These are phyloP conservation scores for Pediacus dermestoides DNA, from an alignment of 2,888 invertebrate species.

Conservation along the genomic window DNA sequence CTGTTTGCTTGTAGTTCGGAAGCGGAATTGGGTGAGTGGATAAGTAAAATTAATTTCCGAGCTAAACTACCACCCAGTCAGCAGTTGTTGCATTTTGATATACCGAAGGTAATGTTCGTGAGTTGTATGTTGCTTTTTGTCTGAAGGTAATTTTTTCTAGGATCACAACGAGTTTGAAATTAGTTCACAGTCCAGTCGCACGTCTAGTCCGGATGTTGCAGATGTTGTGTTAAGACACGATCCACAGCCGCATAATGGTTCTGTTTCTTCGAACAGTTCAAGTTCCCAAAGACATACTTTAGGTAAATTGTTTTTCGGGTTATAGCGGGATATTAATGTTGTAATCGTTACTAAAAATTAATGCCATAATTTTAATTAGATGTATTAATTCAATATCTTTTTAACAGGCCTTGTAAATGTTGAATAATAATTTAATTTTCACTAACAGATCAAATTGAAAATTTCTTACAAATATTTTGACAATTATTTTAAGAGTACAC, in stretches of 20 bases:
- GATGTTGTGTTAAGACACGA: conserved; percentile 46
- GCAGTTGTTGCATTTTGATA: conserved; percentile 80
- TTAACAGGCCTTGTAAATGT: too few species aligned
- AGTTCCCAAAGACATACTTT: conserved; percentile 41
- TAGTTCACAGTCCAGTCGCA: conserved; percentile 56
- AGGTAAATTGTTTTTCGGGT: too few species aligned
- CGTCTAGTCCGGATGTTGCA: conserved; percentile 54
- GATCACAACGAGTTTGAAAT: conserved; percentile 47
- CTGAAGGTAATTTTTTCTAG: conserved; percentile 30
- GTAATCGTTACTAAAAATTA: neutral
- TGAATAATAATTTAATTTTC: too few species aligned
- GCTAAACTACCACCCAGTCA: conserved; percentile 86
- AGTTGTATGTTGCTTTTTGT: conserved; percentile 4
- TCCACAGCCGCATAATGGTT: conserved; percentile 41
- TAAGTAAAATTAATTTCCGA: conserved; percentile 89
- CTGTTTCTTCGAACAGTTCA: conserved; percentile 26
- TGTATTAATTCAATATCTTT: too few species aligned
- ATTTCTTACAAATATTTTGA: too few species aligned
- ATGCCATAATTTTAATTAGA: too few species aligned
- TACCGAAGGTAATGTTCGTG: conserved; percentile 40
- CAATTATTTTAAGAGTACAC: too few species aligned
- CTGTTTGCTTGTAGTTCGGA: conserved; percentile 76
- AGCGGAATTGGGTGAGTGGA: conserved; percentile 83
- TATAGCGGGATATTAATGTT: too few species aligned
- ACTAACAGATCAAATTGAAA: too few species aligned